phyloP scores from a whole-genome alignment of 30 jellyfish, hydroid and myxozoan species.

The Turritopsis rubra region DNA sequence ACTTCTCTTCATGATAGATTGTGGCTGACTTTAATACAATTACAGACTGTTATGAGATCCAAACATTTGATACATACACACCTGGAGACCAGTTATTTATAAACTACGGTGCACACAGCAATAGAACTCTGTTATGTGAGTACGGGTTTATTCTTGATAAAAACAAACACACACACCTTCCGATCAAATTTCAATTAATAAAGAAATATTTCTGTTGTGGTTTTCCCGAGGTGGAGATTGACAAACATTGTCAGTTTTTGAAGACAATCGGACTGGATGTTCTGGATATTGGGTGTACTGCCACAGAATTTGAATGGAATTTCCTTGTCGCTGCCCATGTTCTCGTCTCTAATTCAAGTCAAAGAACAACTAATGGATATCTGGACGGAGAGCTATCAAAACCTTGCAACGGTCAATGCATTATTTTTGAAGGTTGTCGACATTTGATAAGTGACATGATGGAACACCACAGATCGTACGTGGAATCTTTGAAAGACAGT shows the following conservation, averaged over 20 bases:
- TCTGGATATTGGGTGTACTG: not conserved
- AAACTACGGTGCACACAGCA: slow-evolving; percentile 40
- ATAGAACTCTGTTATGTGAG: slow-evolving; percentile 25
- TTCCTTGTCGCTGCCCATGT: slow-evolving; percentile 9
- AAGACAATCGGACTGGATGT: not conserved
- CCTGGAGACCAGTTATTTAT: slow-evolving; percentile 42
- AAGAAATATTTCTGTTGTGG: not conserved
- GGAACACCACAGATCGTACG: not conserved
- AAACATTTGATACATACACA: slow-evolving; percentile 17
- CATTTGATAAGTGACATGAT: not conserved
- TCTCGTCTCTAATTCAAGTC: not conserved
- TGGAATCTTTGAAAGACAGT: not conserved
- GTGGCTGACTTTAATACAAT: slow-evolving; percentile 16
- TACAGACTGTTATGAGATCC: slow-evolving; percentile 26
- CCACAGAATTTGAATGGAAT: slow-evolving; percentile 6
- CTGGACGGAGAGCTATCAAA: not conserved
- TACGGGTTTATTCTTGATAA: slow-evolving; percentile 31
- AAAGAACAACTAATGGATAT: not conserved
- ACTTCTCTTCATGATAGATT: too few relatives aligned
- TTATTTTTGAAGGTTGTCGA: not conserved
- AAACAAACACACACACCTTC: not conserved
- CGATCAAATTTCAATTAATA: slow-evolving; percentile 1
- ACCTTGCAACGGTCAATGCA: not conserved
- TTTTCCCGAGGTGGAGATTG: not conserved
- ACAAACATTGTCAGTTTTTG: not conserved